Conservation (phyloP, 2,113 vertebrate genomes). For the Synchiropus splendidus region DNA sequence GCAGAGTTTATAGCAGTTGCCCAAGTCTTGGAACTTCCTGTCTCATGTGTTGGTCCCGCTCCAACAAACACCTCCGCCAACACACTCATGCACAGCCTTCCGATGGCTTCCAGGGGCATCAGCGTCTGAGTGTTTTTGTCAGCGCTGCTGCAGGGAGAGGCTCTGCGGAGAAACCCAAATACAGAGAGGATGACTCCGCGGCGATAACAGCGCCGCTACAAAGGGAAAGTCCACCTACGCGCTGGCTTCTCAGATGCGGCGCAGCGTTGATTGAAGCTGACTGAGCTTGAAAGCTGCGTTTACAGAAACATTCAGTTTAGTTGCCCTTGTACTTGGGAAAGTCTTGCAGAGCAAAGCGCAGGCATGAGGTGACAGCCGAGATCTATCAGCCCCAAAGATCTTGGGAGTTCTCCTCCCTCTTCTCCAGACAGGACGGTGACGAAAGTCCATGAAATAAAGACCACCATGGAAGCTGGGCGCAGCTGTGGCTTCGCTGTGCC, state of each 20-base stretch:
- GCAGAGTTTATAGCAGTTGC: too few species aligned
- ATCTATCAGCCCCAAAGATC: too few species aligned
- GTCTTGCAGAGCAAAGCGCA: too few species aligned
- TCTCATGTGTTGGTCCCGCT: background rate
- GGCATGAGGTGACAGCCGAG: too few species aligned
- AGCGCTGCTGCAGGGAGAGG: constrained; percentile 10
- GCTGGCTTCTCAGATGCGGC: background rate
- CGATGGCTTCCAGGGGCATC: constrained; percentile 1
- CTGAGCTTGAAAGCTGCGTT: background rate
- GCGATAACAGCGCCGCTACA: background rate
- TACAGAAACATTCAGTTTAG: background rate
- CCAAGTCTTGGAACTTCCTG: too few species aligned
- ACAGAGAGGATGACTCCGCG: background rate
- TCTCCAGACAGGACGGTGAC: too few species aligned
- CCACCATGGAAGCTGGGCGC: too few species aligned
- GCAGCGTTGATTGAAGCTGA: background rate
- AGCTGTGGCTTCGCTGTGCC: too few species aligned
- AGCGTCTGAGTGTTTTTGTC: constrained; percentile 17
- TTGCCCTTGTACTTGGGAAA: too few species aligned
- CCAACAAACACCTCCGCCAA: background rate
- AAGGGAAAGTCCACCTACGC: background rate
- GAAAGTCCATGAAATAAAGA: too few species aligned
- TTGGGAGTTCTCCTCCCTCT: too few species aligned
- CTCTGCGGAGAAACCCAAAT: constrained; percentile 5
- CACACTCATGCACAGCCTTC: background rate